Conservation (phyloP, 2,888 invertebrate species). For the Bellardia bayeri region DNA sequence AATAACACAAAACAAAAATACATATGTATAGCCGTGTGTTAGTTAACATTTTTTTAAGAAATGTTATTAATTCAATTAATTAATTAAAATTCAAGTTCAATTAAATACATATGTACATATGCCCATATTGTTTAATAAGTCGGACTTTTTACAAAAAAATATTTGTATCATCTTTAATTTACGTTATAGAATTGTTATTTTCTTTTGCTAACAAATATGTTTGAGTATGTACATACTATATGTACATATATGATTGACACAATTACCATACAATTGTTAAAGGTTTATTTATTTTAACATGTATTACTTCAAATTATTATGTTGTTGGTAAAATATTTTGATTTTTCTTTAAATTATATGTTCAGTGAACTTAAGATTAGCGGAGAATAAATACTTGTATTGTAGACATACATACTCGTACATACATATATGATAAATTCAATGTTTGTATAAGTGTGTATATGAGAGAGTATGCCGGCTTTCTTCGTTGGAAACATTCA, state of each 20-base stretch:
- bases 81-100: background rate
- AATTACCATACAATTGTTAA: slow-evolving; percentile 45
- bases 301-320: slow-evolving; percentile 8
- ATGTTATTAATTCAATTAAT: too few relatives aligned
- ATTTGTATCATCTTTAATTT: too few relatives aligned
- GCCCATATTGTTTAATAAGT: too few relatives aligned
- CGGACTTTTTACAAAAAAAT: too few relatives aligned
- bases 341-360: slow-evolving; percentile 32
- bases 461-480: background rate
- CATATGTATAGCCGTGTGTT: too few relatives aligned
- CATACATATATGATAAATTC: background rate
- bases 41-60: background rate
- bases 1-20: background rate
- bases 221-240: too few relatives aligned
- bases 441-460: background rate
- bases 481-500: background rate
- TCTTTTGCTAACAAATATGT: background rate
- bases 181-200: too few relatives aligned
- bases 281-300: slow-evolving; percentile 9
- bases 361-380: slow-evolving; percentile 49
- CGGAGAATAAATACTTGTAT: background rate
- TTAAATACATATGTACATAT: too few relatives aligned
- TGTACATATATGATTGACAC: slow-evolving; percentile 27
- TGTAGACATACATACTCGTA: background rate
- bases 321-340: slow-evolving; percentile 29